A percentile compares a stretch with the other conserved stretches of the same genome.
phyloP scores from a whole-genome alignment of 2,113 vertebrate genomes.

The mouse (Mus musculus) region GRCm39 chr7:125449001-125449500 shows the following conservation, averaged over 20 bases:
- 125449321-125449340: not conserved
- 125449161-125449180: not conserved
- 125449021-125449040: not conserved
- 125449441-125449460: not conserved
- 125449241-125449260: not conserved
- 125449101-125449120: not conserved
- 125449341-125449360: not conserved
- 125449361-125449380: not conserved
- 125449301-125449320: not conserved
- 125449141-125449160: not conserved
- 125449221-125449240: not conserved
- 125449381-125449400: not conserved
- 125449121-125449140: not conserved
- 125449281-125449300: not conserved
- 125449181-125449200: not conserved
- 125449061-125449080: not conserved
- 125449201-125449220: no score
- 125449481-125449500: slow-evolving; percentile 40
- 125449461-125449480: slow-evolving; percentile 81
- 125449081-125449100: not conserved
- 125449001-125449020: not conserved
- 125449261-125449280: not conserved
- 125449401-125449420: accelerated
- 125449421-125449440: accelerated
- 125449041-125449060: not conserved